Conservation (phyloP, 2,113 vertebrate genomes). For the Caracal caracal region DNA sequence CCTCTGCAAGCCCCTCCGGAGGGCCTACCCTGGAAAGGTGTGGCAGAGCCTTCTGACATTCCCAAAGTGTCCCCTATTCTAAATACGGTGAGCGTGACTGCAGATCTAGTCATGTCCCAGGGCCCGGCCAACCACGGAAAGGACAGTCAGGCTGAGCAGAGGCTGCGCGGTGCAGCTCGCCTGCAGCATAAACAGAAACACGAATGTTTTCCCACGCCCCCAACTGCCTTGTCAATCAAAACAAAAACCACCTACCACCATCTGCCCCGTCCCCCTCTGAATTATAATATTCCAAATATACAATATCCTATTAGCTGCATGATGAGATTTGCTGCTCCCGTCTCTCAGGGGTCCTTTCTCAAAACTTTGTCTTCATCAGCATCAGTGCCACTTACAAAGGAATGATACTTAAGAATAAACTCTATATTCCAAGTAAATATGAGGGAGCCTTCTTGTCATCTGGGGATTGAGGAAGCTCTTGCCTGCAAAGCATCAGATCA, state of each 20-base stretch:
- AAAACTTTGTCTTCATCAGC: background rate
- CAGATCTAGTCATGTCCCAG: background rate
- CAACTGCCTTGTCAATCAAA: background rate
- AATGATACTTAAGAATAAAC: slow-evolving; percentile 14
- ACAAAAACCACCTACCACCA: background rate
- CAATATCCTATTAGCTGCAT: background rate
- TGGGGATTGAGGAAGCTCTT: background rate
- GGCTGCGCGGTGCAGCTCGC: background rate
- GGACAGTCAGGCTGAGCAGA: background rate
- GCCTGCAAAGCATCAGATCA: background rate
- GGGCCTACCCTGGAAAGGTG: too few relatives aligned
- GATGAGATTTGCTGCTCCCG: background rate
- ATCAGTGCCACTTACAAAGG: background rate
- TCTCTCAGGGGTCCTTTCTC: background rate
- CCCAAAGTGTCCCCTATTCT: background rate
- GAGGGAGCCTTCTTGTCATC: background rate
- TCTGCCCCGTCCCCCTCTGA: background rate
- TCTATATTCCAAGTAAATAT: background rate
- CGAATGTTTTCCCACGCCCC: background rate
- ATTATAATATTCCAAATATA: background rate
- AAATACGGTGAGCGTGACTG: background rate
- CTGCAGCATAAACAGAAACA: background rate
- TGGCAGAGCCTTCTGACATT: background rate
- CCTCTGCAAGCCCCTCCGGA: background rate
- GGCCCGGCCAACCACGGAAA: background rate